A percentile compares a stretch with the other conserved stretches of the same genome.
Evolutionary conservation across 2,113 vertebrate species (phyloP).

Genomic region (Petroica traversi): DNA sequence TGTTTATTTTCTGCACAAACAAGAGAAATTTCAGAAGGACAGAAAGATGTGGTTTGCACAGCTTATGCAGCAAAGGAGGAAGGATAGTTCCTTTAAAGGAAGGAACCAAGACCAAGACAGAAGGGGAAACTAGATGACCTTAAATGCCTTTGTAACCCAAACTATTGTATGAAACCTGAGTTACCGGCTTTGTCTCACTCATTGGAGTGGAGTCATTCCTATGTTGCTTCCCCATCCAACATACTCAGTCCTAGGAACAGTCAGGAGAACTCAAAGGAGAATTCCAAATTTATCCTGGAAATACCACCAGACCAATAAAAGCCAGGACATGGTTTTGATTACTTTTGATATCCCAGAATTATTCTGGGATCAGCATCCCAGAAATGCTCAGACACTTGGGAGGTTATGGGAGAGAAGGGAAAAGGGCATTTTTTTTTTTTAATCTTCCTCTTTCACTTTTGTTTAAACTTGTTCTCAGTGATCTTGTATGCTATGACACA

Average conservation of each 20-base stretch:
- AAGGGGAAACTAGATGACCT: background rate
- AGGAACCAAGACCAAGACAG: background rate
- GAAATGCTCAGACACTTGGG: background rate
- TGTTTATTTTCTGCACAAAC: background rate
- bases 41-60: background rate
- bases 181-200: background rate
- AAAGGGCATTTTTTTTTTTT: background rate
- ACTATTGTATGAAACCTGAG: background rate
- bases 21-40: background rate
- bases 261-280: background rate
- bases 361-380: no score
- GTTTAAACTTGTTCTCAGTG: background rate
- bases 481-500: accelerated
- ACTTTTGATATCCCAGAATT: no score
- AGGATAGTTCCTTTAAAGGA: background rate
- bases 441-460: background rate
- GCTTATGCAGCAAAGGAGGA: background rate
- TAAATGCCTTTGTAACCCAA: background rate
- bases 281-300: background rate
- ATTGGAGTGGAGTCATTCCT: accelerated
- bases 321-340: background rate
- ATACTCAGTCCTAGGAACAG: background rate
- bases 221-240: accelerated
- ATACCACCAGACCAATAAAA: background rate
- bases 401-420: background rate